A percentile compares a stretch with the other conserved stretches of the same genome.
phyloP scores from a whole-genome alignment of 2,888 invertebrate genomes.

The Gisinianus flammeolus region DNA sequence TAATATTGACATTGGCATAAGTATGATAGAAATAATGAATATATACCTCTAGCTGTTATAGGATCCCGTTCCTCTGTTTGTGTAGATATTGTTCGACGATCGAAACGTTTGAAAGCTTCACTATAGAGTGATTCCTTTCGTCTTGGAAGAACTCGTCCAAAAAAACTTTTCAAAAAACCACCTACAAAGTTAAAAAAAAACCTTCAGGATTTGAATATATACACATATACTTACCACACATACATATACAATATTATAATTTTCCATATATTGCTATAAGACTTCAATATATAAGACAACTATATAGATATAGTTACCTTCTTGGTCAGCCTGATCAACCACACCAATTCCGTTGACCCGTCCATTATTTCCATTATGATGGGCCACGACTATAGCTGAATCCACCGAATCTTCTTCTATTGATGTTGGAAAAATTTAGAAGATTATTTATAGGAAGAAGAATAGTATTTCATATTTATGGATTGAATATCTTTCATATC shows the following conservation, averaged over 20 bases:
- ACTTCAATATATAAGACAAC: too few species aligned
- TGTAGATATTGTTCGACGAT: constrained; percentile 37
- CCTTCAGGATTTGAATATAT: too few species aligned
- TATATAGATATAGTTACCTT: not conserved
- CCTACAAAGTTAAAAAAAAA: constrained; percentile 9
- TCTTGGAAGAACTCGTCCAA: not conserved
- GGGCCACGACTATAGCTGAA: constrained; percentile 21
- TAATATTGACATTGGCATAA: not conserved
- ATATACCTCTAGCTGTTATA: constrained; percentile 48
- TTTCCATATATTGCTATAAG: too few species aligned
- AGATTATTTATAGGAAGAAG: too few species aligned
- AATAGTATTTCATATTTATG: too few species aligned
- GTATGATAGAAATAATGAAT: not conserved
- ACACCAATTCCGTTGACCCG: not conserved
- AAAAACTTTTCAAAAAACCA: constrained; percentile 29
- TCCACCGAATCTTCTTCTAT: constrained; percentile 48
- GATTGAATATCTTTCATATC: too few species aligned
- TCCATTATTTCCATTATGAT: constrained; percentile 3
- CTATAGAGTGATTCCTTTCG: not conserved
- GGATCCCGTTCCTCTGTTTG: constrained; percentile 54
- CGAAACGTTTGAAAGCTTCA: not conserved
- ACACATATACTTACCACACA: too few species aligned
- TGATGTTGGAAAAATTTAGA: too few species aligned
- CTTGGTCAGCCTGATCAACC: not conserved
- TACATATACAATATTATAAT: too few species aligned